phyloP scores from a whole-genome alignment of 2,113 vertebrate genomes.

The Ceyx margarethae region DNA sequence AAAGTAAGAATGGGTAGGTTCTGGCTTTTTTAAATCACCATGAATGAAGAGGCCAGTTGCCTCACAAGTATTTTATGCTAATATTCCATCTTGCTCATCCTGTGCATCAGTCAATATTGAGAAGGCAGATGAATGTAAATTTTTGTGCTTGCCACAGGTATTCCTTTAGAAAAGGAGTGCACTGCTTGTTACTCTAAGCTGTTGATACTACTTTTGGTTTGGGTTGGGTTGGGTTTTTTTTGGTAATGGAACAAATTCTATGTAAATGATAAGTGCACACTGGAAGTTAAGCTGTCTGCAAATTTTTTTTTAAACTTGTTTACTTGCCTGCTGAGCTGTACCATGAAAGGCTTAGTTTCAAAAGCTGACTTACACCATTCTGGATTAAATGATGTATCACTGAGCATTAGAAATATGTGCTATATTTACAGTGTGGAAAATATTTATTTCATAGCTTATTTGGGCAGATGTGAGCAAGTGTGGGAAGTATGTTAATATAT shows the following conservation, averaged over 20 bases:
- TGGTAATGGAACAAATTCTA: neutral
- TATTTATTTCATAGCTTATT: constrained; percentile 71
- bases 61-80: neutral
- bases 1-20: too few relatives aligned
- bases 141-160: neutral
- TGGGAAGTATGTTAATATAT: constrained; percentile 61
- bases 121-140: neutral
- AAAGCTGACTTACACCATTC: neutral
- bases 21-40: too few relatives aligned
- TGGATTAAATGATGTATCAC: constrained; percentile 54
- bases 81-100: neutral
- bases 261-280: neutral
- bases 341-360: constrained; percentile 32
- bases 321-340: constrained; percentile 8
- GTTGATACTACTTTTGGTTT: neutral
- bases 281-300: neutral
- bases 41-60: neutral
- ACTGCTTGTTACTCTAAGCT: neutral
- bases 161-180: neutral
- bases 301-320: neutral
- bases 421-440: constrained; percentile 69
- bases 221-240: neutral
- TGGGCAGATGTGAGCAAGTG: constrained; percentile 63
- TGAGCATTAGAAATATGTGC: constrained; percentile 40
- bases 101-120: neutral